Base-by-base conservation (phyloP, 2,888 invertebrate species). In the Chaetogeoica ovagalla region DNA sequence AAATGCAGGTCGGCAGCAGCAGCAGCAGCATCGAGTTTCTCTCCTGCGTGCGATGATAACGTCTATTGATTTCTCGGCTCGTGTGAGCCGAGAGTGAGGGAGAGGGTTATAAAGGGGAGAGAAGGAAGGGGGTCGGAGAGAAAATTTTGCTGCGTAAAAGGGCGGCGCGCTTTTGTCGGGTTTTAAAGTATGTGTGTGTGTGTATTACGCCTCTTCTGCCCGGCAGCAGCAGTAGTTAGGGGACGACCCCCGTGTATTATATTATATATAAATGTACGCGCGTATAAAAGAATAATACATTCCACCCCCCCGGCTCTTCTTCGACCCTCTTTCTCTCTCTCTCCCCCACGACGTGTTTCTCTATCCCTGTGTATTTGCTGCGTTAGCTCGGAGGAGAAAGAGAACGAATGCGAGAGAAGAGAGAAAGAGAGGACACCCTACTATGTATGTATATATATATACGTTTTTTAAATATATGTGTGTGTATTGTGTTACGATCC, bases 31-130 rank as follows among this genome's bases (percentile, higher is more conserved):
- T 30, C 15, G 57, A 71, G 21, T 4, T 66, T 39, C 52, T 60
- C 55, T 52, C 62, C 39, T 39, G 79, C 37, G 39, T 39, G 62
- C 52, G 77, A 69, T 77, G 77, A 69, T 77, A 77, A 69, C 76
- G 76, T 71, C 79, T 79, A 79, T 79, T 79, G 79, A 79, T 79
- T 79, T 79, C 62, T 79, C 75, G 23, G 55, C 48, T 21, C 21
- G 23, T 57, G 72, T 39, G 37, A 30, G 19, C n/a, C n/a, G 37
- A 11, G 63, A n/a, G 23, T 19, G 62, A 37, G 11, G 9, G 43
- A 62, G 62, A 15, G 11, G 7, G 37, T 30, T 30, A 30, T 30
- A 30, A 59, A 59, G 37, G 68, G 57, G 57, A 57, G 69, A 55
- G 52, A 19, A 37, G 37, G 21, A 43, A 21, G n/a, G 11, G 48